Evolutionary conservation across 2,888 invertebrate genomes (phyloP).

Genomic region (Apamea crenata): DNA sequence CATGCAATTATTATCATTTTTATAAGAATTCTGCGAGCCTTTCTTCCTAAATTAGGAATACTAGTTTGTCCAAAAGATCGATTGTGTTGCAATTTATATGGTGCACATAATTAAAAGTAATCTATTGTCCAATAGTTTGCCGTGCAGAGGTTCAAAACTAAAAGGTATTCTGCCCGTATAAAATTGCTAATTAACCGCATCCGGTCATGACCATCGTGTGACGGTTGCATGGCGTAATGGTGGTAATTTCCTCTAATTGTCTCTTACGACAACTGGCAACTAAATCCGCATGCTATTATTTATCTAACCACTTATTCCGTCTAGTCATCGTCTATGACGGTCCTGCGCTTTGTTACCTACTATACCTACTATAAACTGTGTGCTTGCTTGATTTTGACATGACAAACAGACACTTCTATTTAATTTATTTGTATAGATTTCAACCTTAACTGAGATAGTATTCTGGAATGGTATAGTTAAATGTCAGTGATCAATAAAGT

Average conservation of each 20-base stretch:
- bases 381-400: too few relatives aligned
- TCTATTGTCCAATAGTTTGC: neutral
- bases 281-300: constrained; percentile 10
- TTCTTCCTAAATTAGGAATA: neutral
- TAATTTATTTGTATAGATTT: neutral
- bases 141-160: neutral
- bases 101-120: too few relatives aligned
- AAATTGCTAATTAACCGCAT: neutral
- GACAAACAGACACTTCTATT: neutral
- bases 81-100: too few relatives aligned
- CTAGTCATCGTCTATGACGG: neutral
- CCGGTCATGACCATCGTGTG: neutral
- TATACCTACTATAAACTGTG: neutral
- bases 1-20: neutral
- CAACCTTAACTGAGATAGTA: neutral
- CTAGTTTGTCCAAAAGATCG: too few relatives aligned
- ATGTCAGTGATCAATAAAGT: neutral
- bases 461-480: neutral
- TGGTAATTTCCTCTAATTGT: constrained; percentile 11
- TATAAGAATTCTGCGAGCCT: neutral
- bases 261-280: constrained; percentile 1
- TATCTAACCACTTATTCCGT: neutral
- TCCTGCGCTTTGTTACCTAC: neutral
- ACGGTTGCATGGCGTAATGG: neutral
- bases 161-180: neutral